These are phyloP conservation scores for Heterochromis multidens DNA, from an alignment of 2,113 vertebrate species.

Conservation along the genomic window DNA sequence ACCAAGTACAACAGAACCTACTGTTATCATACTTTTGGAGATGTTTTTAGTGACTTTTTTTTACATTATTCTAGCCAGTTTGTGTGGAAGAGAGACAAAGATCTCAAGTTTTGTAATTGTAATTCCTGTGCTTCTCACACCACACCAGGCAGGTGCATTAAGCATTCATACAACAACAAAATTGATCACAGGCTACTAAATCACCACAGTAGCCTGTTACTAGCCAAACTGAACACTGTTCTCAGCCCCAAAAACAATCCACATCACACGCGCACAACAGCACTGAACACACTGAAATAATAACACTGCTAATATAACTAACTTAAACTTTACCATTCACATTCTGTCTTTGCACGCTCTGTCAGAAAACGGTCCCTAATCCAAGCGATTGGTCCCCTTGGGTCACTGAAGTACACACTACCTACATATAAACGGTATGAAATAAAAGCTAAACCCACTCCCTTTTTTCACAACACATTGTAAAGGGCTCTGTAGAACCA, in stretches of 20 bases:
- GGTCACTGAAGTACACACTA: rapidly evolving
- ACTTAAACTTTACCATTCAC: neutral
- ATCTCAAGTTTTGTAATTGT: neutral
- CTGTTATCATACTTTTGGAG: neutral
- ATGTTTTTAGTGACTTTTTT: neutral
- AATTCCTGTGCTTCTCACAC: neutral
- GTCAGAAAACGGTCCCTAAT: neutral
- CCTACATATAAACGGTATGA: neutral
- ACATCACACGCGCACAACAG: rapidly evolving
- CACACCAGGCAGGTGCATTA: too few relatives aligned
- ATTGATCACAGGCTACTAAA: too few relatives aligned
- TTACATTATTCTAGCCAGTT: neutral
- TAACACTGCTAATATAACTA: neutral
- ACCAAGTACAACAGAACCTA: neutral
- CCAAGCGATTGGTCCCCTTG: neutral
- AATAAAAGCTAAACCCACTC: neutral
- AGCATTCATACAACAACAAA: too few relatives aligned
- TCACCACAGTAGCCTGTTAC: too few relatives aligned
- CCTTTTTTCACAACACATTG: neutral
- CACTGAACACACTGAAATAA: neutral
- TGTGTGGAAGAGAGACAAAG: neutral
- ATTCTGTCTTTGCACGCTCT: neutral
- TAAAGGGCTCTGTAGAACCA: neutral
- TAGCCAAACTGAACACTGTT: too few relatives aligned
- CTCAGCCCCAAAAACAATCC: too few relatives aligned